Percentiles rank a stretch among this genome's conserved stretches.
Conservation (phyloP, 1,140 invertebrate species). For the Phocides pigmalion region DNA sequence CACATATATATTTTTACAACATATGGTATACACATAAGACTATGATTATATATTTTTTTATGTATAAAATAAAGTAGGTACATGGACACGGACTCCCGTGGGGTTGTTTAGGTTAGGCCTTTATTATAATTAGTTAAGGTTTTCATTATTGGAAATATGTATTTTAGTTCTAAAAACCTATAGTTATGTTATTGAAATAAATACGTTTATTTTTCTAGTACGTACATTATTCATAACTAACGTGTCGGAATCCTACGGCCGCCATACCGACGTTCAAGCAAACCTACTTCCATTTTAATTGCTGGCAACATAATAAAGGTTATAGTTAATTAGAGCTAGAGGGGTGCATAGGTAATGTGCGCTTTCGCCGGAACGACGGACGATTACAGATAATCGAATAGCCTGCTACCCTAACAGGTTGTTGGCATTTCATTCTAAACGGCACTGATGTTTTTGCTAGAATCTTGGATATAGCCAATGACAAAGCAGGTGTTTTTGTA, state of each 20-base stretch:
- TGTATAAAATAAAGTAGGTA: too few relatives aligned
- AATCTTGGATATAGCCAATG: conserved; percentile 23
- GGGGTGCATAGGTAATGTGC: conserved; percentile 56
- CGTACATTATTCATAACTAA: not conserved
- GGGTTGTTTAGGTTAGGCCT: too few relatives aligned
- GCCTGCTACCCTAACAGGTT: conserved; percentile 37
- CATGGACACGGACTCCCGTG: too few relatives aligned
- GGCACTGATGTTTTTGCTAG: conserved; percentile 39
- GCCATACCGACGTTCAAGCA: not conserved
- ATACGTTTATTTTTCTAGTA: not conserved
- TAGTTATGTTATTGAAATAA: too few relatives aligned
- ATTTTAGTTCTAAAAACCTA: too few relatives aligned
- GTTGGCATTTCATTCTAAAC: conserved; percentile 48
- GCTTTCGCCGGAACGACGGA: conserved; percentile 41
- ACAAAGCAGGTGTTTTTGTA: conserved; percentile 25
- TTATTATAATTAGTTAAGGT: too few relatives aligned
- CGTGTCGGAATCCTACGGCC: not conserved
- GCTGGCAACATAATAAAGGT: conserved; percentile 43
- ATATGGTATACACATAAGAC: too few relatives aligned
- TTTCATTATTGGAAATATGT: too few relatives aligned
- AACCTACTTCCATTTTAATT: conserved; percentile 34
- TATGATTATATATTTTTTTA: too few relatives aligned
- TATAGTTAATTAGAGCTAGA: conserved; percentile 49
- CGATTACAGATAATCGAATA: conserved; percentile 23
- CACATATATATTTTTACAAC: too few relatives aligned